Evolutionary conservation across 2,797 vertebrate species (phyloP), one percentile per base, ranked within the genome.

Genomic region (Gymnopithys bicolor): DNA sequence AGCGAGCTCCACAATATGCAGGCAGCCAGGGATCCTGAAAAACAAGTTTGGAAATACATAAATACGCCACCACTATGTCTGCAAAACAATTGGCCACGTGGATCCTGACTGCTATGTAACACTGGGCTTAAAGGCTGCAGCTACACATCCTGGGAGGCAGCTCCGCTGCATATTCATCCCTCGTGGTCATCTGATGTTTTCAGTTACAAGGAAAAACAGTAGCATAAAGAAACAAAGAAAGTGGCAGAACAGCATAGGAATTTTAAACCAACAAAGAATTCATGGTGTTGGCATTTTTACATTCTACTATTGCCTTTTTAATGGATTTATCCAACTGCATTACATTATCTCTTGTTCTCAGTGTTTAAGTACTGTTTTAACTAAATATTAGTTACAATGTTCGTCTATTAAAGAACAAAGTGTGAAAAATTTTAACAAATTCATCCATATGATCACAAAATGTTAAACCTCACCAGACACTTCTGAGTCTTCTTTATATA

Each of bases 41-140:
- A 96, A 94, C 96, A 96, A 96, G 95, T 91, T 91, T 11, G 78
- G 85, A 83, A 90, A 91, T 69, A 83, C 91, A 90, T 71, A 84
- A 94, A 95, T 87, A 93, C 30, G 1, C 84, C 69, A 81, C 56
- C 89, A 91, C 64, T 91, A 32, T 69, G 79, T 49, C 94, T 94
- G 94, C 79, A 84, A 91, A 95, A 95, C 96, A 95, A 95, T 93
- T 1, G 0, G 82, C 89, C 90, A 87, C 73, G 82, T 89, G 92
- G 80, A 82, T 91, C 46, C 83, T 11, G 12, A 28, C 11, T 90
- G 83, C 85, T 80, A 87, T 2, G 1, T 45, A 71, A 60, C 46
- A 4, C 78, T 33, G 89, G 90, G 81, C 73, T 93, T 75, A 94
- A 80, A 90, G 85, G 86, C 62, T 71, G 71, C 75, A 41, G 80